phyloP scores from a whole-genome alignment of 2,113 vertebrate genomes.

The Lucifuga dentata region DNA sequence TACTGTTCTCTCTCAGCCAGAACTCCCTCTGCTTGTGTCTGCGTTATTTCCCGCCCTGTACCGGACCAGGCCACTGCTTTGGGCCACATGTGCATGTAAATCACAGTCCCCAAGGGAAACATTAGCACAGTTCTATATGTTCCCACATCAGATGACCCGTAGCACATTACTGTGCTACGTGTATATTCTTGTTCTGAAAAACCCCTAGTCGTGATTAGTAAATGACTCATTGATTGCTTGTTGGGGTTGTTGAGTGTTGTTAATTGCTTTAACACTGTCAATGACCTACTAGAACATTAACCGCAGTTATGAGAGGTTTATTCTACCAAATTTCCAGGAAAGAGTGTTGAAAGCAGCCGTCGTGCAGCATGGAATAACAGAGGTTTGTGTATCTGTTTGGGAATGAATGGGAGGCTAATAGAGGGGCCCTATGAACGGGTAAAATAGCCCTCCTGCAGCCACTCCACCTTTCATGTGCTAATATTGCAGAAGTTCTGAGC shows the following conservation, averaged over 20 bases:
- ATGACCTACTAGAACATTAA: constrained; percentile 70
- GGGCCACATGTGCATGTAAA: constrained; percentile 55
- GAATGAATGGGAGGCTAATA: constrained; percentile 70
- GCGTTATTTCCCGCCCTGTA: constrained; percentile 45
- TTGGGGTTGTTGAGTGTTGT: constrained; percentile 33
- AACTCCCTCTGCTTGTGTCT: constrained; percentile 13
- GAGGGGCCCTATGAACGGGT: constrained; percentile 62
- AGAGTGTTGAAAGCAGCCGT: constrained; percentile 68
- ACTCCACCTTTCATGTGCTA: constrained; percentile 78
- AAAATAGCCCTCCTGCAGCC: constrained; percentile 74
- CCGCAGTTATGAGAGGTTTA: constrained; percentile 78
- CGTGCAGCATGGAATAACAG: constrained; percentile 58
- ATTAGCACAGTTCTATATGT: constrained; percentile 68
- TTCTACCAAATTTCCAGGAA: constrained; percentile 46
- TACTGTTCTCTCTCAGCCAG: constrained; percentile 42
- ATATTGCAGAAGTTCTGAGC: constrained; percentile 74
- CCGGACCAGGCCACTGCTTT: constrained; percentile 49
- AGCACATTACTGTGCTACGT: constrained; percentile 49
- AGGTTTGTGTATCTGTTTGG: constrained; percentile 67
- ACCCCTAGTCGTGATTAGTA: constrained; percentile 65
- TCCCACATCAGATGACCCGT: constrained; percentile 66
- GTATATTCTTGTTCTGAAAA: constrained; percentile 27
- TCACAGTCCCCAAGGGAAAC: constrained; percentile 68
- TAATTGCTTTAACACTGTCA: constrained; percentile 68
- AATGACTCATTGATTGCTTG: constrained; percentile 74